Percentiles rank a stretch among this genome's conserved stretches.
These are phyloP conservation scores for Valencia hispanica DNA, from an alignment of 2,797 vertebrate species.

Conservation along the genomic window DNA sequence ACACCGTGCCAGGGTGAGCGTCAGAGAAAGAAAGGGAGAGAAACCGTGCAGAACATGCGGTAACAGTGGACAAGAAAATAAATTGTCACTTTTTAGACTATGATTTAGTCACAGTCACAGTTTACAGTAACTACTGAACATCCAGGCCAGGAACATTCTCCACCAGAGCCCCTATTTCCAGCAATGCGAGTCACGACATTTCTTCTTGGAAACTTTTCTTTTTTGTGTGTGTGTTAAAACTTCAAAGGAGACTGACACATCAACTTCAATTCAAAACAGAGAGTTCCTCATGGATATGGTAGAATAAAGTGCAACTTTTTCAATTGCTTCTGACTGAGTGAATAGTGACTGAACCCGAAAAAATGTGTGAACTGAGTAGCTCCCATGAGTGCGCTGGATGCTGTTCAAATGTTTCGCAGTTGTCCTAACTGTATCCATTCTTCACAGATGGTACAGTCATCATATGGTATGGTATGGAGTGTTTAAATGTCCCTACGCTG, in stretches of 20 bases:
- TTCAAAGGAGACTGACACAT: slow-evolving; percentile 16
- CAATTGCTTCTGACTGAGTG: slow-evolving; percentile 19
- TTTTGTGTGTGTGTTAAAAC: slow-evolving; percentile 13
- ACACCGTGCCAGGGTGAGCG: slow-evolving; percentile 53
- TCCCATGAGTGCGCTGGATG: slow-evolving; percentile 30
- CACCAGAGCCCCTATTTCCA: slow-evolving; percentile 42
- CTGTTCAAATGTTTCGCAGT: slow-evolving; percentile 57
- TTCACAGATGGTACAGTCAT: slow-evolving; percentile 23
- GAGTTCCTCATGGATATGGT: not conserved
- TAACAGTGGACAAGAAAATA: slow-evolving; percentile 65
- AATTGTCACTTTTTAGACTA: slow-evolving; percentile 62
- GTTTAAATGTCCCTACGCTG: not conserved
- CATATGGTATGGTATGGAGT: slow-evolving; percentile 15
- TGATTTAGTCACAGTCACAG: slow-evolving; percentile 70
- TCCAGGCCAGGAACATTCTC: slow-evolving; percentile 56
- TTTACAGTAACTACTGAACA: slow-evolving; percentile 63
- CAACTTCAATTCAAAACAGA: not conserved
- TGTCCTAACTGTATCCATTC: slow-evolving; percentile 19
- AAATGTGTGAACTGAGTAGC: slow-evolving; percentile 27
- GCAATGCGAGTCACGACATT: slow-evolving; percentile 55
- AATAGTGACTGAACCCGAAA: slow-evolving; percentile 38
- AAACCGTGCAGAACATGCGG: slow-evolving; percentile 65
- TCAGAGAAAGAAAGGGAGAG: slow-evolving; percentile 40
- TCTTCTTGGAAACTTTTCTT: slow-evolving; percentile 37
- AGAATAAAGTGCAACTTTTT: slow-evolving; percentile 13